Evolutionary conservation across 2,888 invertebrate genomes (phyloP).

Genomic region (Ypsolopha sequella): DNA sequence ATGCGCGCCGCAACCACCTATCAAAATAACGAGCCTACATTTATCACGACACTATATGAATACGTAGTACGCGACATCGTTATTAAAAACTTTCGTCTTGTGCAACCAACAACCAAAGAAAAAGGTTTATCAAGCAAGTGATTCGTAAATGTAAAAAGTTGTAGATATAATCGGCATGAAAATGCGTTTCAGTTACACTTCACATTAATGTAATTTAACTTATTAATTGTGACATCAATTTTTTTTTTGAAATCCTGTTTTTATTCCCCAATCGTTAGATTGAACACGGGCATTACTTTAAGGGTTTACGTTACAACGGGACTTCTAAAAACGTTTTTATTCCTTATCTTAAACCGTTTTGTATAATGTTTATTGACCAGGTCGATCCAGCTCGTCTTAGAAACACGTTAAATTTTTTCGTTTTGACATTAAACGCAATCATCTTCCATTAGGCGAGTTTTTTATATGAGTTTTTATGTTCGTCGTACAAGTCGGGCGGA

Average conservation of each 20-base stretch:
- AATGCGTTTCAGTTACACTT: too few relatives aligned
- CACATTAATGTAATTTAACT: too few relatives aligned
- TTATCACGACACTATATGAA: conserved; percentile 22
- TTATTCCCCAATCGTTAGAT: too few relatives aligned
- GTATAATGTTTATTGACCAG: not conserved
- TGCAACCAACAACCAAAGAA: not conserved
- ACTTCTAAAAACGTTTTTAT: too few relatives aligned
- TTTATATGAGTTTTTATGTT: conserved; percentile 12
- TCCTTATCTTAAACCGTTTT: too few relatives aligned
- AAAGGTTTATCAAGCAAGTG: not conserved
- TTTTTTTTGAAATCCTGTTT: too few relatives aligned
- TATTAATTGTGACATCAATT: too few relatives aligned
- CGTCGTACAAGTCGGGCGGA: conserved; percentile 10
- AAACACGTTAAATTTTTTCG: not conserved
- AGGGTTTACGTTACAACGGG: too few relatives aligned
- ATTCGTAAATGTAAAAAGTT: too few relatives aligned
- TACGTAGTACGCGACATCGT: not conserved
- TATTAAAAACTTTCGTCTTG: conserved; percentile 1
- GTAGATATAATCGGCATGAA: too few relatives aligned
- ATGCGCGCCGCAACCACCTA: conserved; percentile 16
- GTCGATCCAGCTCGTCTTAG: not conserved
- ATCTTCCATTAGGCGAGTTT: conserved; percentile 8
- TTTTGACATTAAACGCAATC: conserved; percentile 9
- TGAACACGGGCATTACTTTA: too few relatives aligned
- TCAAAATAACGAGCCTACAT: conserved; percentile 27